phyloP scores from a whole-genome alignment of 2,888 invertebrate species.

The Bimastos eiseni region DNA sequence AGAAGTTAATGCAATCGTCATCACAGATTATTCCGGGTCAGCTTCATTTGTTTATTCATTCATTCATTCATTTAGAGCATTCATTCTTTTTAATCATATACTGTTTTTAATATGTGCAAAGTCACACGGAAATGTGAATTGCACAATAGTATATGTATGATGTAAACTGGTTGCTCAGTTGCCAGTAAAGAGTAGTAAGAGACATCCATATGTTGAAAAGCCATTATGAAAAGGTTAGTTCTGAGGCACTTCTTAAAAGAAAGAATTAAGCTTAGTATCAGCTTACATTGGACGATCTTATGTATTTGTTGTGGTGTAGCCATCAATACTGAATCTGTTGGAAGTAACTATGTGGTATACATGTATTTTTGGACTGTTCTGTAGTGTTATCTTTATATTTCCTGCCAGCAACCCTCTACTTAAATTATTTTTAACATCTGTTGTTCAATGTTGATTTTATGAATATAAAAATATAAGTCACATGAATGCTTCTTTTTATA shows the following conservation, averaged over 20 bases:
- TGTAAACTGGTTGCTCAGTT: too few species aligned
- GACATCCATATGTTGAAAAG: too few species aligned
- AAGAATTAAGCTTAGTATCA: too few species aligned
- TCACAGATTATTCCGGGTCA: constrained; percentile 74
- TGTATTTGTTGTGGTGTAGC: background rate
- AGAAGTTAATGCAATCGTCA: constrained; percentile 70
- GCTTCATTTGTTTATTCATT: background rate
- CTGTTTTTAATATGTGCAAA: too few species aligned
- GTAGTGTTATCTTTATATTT: background rate
- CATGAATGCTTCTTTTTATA: background rate
- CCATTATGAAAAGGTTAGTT: too few species aligned
- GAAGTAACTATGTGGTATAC: background rate
- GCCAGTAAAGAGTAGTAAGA: too few species aligned
- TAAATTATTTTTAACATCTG: background rate
- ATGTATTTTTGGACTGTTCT: background rate
- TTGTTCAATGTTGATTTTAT: background rate
- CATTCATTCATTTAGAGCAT: background rate
- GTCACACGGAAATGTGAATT: too few species aligned
- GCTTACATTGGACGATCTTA: too few species aligned
- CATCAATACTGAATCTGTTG: background rate
- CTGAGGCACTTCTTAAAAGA: too few species aligned
- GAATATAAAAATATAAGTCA: background rate
- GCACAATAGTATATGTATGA: too few species aligned
- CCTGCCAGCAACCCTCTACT: background rate
- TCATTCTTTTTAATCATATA: background rate